These are phyloP conservation scores for Brachyhypopomus gauderio DNA, from an alignment of 2,113 vertebrate genomes.

Conservation along the genomic window DNA sequence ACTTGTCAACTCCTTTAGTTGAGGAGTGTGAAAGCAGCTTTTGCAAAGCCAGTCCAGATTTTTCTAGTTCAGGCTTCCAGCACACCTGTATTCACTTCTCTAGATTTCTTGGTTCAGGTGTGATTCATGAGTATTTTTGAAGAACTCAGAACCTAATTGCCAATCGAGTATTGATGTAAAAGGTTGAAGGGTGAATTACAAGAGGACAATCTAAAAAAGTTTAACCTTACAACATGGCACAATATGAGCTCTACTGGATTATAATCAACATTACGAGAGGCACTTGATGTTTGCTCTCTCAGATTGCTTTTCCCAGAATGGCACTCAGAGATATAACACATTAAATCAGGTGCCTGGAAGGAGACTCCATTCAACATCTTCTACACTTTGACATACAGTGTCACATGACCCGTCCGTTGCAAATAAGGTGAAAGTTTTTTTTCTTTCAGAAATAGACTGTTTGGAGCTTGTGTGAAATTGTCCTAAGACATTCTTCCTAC, in stretches of 20 bases:
- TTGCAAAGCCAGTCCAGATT: too few relatives aligned
- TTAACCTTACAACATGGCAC: background rate
- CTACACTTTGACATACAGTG: background rate
- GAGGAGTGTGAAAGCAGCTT: background rate
- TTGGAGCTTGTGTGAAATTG: constrained; percentile 3
- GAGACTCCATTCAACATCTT: too few relatives aligned
- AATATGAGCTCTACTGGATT: too few relatives aligned
- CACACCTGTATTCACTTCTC: too few relatives aligned
- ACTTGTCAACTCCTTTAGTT: background rate
- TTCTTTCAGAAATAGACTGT: background rate
- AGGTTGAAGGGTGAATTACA: background rate
- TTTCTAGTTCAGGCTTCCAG: too few relatives aligned
- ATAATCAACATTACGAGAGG: too few relatives aligned
- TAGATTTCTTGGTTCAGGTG: too few relatives aligned
- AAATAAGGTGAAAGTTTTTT: background rate
- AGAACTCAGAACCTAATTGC: background rate
- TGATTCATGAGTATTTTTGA: background rate
- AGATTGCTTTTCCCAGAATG: too few relatives aligned
- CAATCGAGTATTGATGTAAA: background rate
- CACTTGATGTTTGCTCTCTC: too few relatives aligned
- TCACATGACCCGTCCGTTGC: background rate
- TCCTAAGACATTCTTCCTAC: constrained; percentile 29
- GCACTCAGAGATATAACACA: too few relatives aligned
- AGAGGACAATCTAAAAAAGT: background rate
- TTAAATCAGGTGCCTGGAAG: too few relatives aligned